Conservation (phyloP, 2,797 vertebrate species). For the Emydoidea blandingii region DNA sequence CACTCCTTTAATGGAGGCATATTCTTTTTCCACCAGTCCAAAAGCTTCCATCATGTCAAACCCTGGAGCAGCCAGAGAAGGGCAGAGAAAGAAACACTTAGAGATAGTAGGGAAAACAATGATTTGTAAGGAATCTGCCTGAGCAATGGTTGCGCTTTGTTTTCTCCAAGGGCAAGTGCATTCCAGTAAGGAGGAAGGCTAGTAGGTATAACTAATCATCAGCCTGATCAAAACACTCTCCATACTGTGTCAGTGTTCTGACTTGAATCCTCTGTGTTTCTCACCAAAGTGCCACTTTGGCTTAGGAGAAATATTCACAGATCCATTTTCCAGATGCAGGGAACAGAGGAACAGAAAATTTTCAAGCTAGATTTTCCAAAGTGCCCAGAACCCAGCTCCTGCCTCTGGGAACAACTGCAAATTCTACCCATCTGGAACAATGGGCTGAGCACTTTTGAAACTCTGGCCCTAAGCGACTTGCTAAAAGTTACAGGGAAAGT, state of each 20-base stretch:
- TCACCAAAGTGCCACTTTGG: neutral
- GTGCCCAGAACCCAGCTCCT: neutral
- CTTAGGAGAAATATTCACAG: neutral
- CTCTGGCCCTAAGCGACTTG: neutral
- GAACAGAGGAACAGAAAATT: neutral
- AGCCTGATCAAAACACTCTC: neutral
- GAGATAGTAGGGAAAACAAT: neutral
- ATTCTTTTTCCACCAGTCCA: slow-evolving; percentile 87
- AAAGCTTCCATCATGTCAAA: slow-evolving; percentile 96
- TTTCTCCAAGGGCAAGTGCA: neutral
- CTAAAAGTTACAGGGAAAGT: neutral
- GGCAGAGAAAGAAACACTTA: neutral
- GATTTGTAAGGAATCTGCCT: neutral
- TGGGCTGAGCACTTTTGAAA: neutral
- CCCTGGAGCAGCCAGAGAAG: slow-evolving; percentile 77
- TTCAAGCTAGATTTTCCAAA: neutral
- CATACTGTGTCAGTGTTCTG: neutral
- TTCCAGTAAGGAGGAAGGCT: too few species aligned
- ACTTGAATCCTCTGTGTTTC: neutral
- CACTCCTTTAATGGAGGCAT: slow-evolving; percentile 89
- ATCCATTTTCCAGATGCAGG: neutral
- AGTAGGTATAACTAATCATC: neutral
- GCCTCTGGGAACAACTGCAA: neutral
- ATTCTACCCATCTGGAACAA: neutral
- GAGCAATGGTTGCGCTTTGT: neutral